These are phyloP conservation scores for Stenodema calcarata DNA, from an alignment of 2,888 invertebrate genomes.

Conservation along the genomic window DNA sequence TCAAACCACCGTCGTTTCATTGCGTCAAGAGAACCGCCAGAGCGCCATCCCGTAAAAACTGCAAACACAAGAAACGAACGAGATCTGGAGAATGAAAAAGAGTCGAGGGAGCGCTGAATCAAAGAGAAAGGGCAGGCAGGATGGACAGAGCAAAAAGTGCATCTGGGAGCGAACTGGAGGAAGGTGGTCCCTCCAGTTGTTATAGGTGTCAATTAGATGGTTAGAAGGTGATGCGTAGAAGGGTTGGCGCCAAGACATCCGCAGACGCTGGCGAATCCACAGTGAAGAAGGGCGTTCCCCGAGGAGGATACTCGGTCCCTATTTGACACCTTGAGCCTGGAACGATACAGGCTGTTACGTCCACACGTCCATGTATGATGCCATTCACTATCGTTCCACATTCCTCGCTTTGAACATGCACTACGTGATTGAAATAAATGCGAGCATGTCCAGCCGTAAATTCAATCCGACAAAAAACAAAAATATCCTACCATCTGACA, in stretches of 20 bases:
- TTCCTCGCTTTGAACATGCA: too few relatives aligned
- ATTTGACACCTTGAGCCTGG: neutral
- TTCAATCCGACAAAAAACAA: too few relatives aligned
- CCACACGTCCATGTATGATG: neutral
- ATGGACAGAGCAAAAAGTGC: neutral
- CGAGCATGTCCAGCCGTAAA: too few relatives aligned
- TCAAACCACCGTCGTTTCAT: neutral
- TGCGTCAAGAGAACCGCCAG: neutral
- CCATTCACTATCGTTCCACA: neutral
- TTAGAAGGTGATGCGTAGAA: neutral
- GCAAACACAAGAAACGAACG: neutral
- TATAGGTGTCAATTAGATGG: neutral
- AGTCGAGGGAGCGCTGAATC: neutral
- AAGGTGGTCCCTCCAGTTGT: neutral
- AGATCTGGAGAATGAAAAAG: neutral
- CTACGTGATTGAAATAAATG: too few relatives aligned
- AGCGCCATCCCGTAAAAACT: neutral
- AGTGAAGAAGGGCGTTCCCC: neutral
- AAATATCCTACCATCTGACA: too few relatives aligned
- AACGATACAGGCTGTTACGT: neutral
- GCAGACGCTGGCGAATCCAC: neutral
- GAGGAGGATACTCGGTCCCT: neutral
- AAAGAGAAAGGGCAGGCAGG: neutral
- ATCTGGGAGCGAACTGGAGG: neutral
- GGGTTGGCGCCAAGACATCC: neutral